Conservation (phyloP, 1,140 invertebrate genomes). For the Drosophila repleta region DNA sequence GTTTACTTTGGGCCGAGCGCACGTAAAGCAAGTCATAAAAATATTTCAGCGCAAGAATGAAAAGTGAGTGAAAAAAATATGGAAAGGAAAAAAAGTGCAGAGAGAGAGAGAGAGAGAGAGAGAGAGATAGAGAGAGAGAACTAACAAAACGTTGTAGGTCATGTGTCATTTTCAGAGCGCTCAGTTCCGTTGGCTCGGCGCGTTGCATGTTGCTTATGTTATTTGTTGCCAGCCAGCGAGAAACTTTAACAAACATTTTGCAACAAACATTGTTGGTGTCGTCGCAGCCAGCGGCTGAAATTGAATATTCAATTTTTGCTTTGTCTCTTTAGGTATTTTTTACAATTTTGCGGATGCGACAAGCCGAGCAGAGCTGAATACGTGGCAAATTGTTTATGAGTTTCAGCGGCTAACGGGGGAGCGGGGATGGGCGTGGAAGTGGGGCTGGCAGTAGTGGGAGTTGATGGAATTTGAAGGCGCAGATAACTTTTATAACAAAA, state of each 20-base stretch:
- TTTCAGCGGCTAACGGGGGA: too few species aligned
- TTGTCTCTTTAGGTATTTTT: slow-evolving; percentile 53
- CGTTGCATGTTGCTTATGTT: slow-evolving; percentile 70
- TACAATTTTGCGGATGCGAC: not conserved
- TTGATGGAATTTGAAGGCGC: slow-evolving; percentile 2
- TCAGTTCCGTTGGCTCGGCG: slow-evolving; percentile 46
- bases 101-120: not conserved
- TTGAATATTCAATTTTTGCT: slow-evolving; percentile 73
- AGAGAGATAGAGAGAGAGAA: not conserved
- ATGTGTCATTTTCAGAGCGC: slow-evolving; percentile 71
- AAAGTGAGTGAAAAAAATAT: slow-evolving; percentile 44
- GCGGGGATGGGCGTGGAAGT: too few species aligned
- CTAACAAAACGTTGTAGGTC: slow-evolving; percentile 73
- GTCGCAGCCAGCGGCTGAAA: slow-evolving; percentile 47
- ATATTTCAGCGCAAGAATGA: slow-evolving; percentile 65
- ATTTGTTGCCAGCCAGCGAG: slow-evolving; percentile 40
- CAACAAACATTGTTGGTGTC: slow-evolving; percentile 32
- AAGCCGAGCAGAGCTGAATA: slow-evolving; percentile 4
- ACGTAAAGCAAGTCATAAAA: slow-evolving; percentile 76
- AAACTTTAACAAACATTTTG: slow-evolving; percentile 65
- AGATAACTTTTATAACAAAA: slow-evolving; percentile 32
- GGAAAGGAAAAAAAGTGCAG: too few species aligned
- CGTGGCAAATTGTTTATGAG: slow-evolving; percentile 32
- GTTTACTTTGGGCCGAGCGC: slow-evolving; percentile 47
- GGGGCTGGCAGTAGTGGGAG: too few species aligned